Evolutionary conservation across 2,888 invertebrate genomes (phyloP), one percentile per base, ranked within the genome.

Genomic region (Cheilosia urbana): DNA sequence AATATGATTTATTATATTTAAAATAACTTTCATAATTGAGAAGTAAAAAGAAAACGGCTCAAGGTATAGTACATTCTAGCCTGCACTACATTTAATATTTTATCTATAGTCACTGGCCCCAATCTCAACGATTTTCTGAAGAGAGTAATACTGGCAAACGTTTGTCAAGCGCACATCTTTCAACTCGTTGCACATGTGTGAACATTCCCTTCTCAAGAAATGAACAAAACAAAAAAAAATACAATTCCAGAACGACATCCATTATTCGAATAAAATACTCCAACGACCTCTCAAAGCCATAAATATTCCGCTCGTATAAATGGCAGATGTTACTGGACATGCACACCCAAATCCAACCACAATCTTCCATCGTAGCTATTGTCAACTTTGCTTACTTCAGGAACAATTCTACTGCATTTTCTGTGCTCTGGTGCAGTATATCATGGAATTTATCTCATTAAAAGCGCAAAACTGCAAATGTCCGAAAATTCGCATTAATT

Each of bases 381-480:
- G 51, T 51, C 51, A 60, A 60, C 42, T 68, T 21, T 27, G 42
- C 60, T 27, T 5, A 45, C 55, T 24, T n/a, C 40, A 40, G 17
- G 51, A 58, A 53, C 51, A 45, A 34, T 60, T 34, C 55, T 6
- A 40, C 47, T 63, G 69, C 55, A 57, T 53, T 30, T 66, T 47
- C 60, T 17, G 15, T 21, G 53, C 55, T n/a, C 55, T 76, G 42
- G 15, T 19, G 53, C 55, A 78, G 57, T 78, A 49, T 71, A 55
- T 47, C 37, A 53, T 53, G 19, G 69, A 78, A 78, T 71, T 69
- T 78, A 69, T 63, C 78, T 78, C 78, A 78, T 78, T 78, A 78
- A 78, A 71, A 78, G 77, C 58, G 71, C 65, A 79, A 79, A 72
- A 66, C 71, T 65, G 58, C 65, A 72, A 79, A 72, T 45, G 58